phyloP scores from a whole-genome alignment of 2,113 vertebrate genomes.

The Hyperoodon ampullatus region DNA sequence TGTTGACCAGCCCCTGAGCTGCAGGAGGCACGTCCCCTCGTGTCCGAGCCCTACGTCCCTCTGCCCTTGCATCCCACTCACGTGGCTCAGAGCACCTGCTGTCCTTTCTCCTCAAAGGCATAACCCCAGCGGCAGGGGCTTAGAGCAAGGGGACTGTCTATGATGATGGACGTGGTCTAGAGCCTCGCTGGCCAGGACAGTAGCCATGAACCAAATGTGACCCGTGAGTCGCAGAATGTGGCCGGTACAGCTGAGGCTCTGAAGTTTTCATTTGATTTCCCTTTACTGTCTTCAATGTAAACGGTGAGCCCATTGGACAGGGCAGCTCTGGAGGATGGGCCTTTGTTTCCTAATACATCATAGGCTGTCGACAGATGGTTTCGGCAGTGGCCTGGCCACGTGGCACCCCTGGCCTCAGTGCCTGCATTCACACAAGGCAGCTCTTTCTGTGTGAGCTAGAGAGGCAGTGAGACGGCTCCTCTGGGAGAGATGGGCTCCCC shows the following conservation, averaged over 20 bases:
- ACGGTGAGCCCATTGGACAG: not conserved
- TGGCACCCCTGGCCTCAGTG: too few species aligned
- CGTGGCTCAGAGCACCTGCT: fast-evolving
- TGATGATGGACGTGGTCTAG: fast-evolving
- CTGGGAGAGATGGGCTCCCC: fast-evolving
- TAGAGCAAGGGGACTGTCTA: fast-evolving
- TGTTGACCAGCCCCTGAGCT: not conserved
- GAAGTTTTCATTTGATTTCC: not conserved
- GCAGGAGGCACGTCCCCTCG: fast-evolving
- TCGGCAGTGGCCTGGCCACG: not conserved
- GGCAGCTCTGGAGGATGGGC: fast-evolving
- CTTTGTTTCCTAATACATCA: not conserved
- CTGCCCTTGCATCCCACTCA: fast-evolving
- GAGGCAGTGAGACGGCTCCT: too few species aligned
- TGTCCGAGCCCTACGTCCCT: fast-evolving
- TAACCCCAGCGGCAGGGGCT: fast-evolving
- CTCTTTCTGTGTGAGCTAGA: not conserved
- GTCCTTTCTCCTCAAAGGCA: not conserved
- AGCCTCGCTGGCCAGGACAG: fast-evolving
- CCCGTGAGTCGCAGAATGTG: fast-evolving
- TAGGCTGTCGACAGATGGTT: not conserved
- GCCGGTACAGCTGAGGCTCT: fast-evolving
- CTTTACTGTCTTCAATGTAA: not conserved
- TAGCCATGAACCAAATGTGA: fast-evolving
- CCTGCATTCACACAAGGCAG: fast-evolving